These are phyloP conservation scores for Nemotelus nigrinus DNA, from an alignment of 2,888 invertebrate genomes.

Conservation along the genomic window DNA sequence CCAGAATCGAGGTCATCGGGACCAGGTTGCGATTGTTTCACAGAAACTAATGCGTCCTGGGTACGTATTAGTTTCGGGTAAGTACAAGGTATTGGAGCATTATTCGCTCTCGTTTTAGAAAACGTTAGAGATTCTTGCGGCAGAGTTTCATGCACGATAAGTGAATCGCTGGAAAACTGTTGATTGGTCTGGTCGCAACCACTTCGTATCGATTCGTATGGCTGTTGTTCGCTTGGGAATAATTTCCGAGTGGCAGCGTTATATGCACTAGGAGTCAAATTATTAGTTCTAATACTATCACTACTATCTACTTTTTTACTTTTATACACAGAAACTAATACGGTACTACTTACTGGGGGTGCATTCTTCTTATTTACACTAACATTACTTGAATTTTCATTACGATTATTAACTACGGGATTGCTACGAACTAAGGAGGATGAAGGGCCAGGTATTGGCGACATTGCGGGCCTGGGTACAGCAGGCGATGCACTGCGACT, in stretches of 20 bases:
- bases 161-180: not conserved
- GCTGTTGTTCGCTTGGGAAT: slow-evolving; percentile 1
- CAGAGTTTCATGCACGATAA: not conserved
- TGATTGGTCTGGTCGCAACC: not conserved
- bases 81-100: not conserved
- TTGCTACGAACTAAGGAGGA: not conserved
- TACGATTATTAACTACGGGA: not conserved
- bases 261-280: slow-evolving; percentile 1
- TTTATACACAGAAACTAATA: slow-evolving; percentile 15
- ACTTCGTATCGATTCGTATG: slow-evolving; percentile 15
- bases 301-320: not conserved
- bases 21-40: slow-evolving; percentile 21
- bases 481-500: too few relatives aligned
- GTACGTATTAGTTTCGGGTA: slow-evolving; percentile 23
- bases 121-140: not conserved
- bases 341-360: not conserved
- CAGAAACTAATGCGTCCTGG: slow-evolving; percentile 6
- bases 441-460: not conserved
- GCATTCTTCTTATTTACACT: not conserved
- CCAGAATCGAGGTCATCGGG: slow-evolving; percentile 48
- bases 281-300: not conserved
- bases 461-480: not conserved
- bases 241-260: not conserved
- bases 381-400: not conserved
- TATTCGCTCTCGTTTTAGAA: not conserved